These are phyloP conservation scores for Anaspis maculata DNA, from an alignment of 2,888 invertebrate genomes.

Conservation along the genomic window DNA sequence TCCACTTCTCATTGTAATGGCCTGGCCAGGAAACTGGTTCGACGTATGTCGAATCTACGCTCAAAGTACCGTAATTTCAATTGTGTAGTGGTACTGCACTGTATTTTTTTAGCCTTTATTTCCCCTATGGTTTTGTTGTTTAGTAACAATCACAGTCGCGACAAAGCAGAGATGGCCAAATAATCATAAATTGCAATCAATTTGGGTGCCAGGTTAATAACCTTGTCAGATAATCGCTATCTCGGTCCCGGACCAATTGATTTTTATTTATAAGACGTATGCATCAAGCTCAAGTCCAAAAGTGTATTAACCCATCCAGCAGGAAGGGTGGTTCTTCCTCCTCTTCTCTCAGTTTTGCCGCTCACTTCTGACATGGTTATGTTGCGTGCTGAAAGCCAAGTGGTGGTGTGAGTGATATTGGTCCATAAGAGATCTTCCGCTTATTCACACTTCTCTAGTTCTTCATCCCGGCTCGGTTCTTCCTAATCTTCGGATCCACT, in stretches of 20 bases:
- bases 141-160: no score
- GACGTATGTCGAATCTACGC: slow-evolving; percentile 14
- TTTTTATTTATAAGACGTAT: no score
- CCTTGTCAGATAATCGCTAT: no score
- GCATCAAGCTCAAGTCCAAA: no score
- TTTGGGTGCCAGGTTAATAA: no score
- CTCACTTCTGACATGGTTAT: neutral
- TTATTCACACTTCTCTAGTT: slow-evolving; percentile 27
- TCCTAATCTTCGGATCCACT: neutral
- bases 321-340: neutral
- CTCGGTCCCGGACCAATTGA: no score
- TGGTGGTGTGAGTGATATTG: slow-evolving; percentile 30
- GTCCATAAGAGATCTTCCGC: slow-evolving; percentile 30
- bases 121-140: no score
- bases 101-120: no score
- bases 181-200: no score
- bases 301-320: no score
- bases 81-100: no score
- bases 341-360: neutral
- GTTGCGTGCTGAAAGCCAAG: slow-evolving; percentile 2
- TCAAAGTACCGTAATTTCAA: slow-evolving; percentile 22
- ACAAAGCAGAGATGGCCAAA: no score
- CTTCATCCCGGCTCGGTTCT: slow-evolving; percentile 13
- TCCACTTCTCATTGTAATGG: slow-evolving; percentile 14
- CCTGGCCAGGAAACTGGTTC: slow-evolving; percentile 12